Base-by-base conservation (phyloP, 2,113 vertebrate species). In the Lagenorhynchus albirostris region DNA sequence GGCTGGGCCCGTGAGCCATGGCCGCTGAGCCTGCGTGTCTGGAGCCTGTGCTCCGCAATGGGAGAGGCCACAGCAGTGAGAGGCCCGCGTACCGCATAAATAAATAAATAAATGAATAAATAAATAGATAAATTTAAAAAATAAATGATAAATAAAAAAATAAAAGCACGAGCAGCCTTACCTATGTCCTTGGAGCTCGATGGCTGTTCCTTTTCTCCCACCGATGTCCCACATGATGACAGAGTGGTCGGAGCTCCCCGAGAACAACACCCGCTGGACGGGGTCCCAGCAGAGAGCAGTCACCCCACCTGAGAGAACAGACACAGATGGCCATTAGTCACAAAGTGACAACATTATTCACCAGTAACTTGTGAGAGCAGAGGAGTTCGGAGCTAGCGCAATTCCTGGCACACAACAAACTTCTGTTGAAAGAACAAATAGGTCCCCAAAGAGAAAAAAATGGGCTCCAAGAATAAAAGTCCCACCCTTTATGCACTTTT, bases 181-280 rank as follows among this genome's bases (percentile, higher is more conserved):
- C 99, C 99, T 99, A 99, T 99, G 99, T 97, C 99, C 99, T 98
- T 99, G 99, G 93, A 99, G 99, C 96, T 99, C 99, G 5, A 99
- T 99, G 81, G 99, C 99, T 1, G 99, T 99, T 98, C 99, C 99
- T 99, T 99, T 99, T 83, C 99, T 99, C 58, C 99, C 99, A 38
- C 99, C 99, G 38, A 99, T 99, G 99, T 99, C 99, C 99, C 99
- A 99, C 99, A 99, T 99, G 98, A 99, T 99, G 98, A 99, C 99
- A 71, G 99, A 99, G 98, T 99, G 99, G 97, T 99, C 99, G 0
- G 99, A 99, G 98, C 99, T 99, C 96, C 99, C 99, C 0, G 99
- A 99, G 98, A 99, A 99, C 82, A 99, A 98, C 77, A 99, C 98
- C 94, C 99, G 98, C 97, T 99, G 99, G 83, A 99, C 98, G 0